Base-by-base conservation (phyloP, 2,888 invertebrate genomes). In the Brenthis hecate region DNA sequence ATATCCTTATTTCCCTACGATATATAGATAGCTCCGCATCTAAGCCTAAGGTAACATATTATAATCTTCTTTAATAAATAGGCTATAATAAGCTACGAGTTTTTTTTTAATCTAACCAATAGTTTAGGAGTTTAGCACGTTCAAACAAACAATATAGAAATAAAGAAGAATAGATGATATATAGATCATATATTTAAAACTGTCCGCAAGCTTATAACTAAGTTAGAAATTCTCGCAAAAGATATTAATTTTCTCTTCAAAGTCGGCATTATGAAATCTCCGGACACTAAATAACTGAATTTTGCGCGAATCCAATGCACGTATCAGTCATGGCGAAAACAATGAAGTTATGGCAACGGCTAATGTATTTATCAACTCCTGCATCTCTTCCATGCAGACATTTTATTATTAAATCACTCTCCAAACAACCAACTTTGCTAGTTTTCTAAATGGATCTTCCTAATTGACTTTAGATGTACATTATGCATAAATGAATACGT, bases 311-410 rank as follows among this genome's bases (percentile, higher is more conserved):
- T 75, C 74, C 69, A 73, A 74, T 74, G 74, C 74, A 74, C 74
- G 73, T 77, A 79, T 78, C 78, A 76, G 76, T 79, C 76, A 76
- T 72, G 68, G 65, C 68, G 73, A 75, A 71, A 74, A 78, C 76
- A 79, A 80, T 78, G 75, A 74, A 76, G 76, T 78, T 79, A 77
- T 74, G 71, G 76, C 72, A 72, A 70, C 72, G 75, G 70, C 74
- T 77, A 76, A 80, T 75, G 71, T 76, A 70, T 74, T 80, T 74
- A 74, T 66, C 66, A 73, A 69, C 70, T 72, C 66, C 69, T 69
- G 71, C 72, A 78, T 75, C 77, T 78, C 77, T 68, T 65, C 67
- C 36, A 53, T 47, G 48, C 61, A 54, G 51, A 61, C 55, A 68
- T 65, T 72, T 67, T 62, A 65, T 68, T 65, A 69, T 65, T 70